Percentiles rank a stretch among this genome's conserved stretches.
Conservation (phyloP, 1,140 invertebrate genomes). For the Platorchestia sp. region DNA sequence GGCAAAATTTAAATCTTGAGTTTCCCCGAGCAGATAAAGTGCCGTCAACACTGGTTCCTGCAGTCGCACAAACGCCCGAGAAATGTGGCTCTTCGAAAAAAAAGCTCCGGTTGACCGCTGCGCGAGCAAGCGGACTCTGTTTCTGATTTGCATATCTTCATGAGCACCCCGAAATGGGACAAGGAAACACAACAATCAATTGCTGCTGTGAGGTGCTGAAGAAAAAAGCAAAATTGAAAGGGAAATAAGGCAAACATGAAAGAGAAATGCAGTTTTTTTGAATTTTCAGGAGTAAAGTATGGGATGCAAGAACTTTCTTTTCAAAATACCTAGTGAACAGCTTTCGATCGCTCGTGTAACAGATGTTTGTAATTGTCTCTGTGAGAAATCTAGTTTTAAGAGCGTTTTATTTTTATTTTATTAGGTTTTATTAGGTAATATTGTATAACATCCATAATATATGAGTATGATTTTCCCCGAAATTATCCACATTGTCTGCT, state of each 20-base stretch:
- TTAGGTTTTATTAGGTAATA: neutral
- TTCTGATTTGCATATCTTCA: neutral
- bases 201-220: neutral
- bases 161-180: neutral
- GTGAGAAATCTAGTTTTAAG: too few relatives aligned
- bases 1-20: too few relatives aligned
- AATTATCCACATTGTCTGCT: too few relatives aligned
- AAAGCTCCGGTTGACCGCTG: neutral
- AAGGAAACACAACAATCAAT: neutral
- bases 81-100: neutral
- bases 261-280: neutral
- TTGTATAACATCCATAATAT: neutral
- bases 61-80: neutral
- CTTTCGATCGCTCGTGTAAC: too few relatives aligned
- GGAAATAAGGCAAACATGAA: neutral
- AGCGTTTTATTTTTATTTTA: too few relatives aligned
- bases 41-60: neutral
- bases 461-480: too few relatives aligned
- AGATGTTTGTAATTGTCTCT: too few relatives aligned
- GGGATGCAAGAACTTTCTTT: neutral
- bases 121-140: neutral
- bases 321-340: too few relatives aligned
- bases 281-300: neutral
- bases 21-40: neutral
- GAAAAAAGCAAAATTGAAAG: neutral